Conservation (phyloP, 2,113 vertebrate species). For the Corythaeola cristata region DNA sequence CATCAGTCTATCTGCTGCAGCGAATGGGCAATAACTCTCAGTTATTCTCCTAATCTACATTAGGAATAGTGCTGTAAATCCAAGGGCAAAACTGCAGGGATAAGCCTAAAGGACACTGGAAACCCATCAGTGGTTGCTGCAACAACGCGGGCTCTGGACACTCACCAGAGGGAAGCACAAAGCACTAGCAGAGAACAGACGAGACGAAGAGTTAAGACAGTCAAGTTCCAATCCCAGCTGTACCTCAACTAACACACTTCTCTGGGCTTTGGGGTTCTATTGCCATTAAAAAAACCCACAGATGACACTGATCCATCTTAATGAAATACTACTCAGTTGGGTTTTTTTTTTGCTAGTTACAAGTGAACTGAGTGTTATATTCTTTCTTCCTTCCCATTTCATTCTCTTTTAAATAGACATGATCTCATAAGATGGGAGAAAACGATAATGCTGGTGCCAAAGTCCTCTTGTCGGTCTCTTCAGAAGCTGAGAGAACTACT, state of each 20-base stretch:
- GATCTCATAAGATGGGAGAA: neutral
- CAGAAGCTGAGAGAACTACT: neutral
- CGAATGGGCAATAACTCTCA: neutral
- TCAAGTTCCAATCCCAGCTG: neutral
- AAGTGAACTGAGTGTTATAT: neutral
- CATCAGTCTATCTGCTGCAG: neutral
- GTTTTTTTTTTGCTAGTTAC: neutral
- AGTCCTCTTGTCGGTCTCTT: neutral
- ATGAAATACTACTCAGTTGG: neutral
- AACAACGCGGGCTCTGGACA: neutral
- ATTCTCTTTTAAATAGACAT: neutral
- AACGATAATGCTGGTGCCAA: neutral
- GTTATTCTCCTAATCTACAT: fast-evolving
- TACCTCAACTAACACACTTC: neutral
- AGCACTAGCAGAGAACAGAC: neutral
- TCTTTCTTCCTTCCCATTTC: neutral
- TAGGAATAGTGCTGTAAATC: neutral
- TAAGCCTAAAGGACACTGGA: neutral
- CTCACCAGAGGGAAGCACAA: neutral
- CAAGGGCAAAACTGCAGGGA: neutral
- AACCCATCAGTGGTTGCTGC: neutral
- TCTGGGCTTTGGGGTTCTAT: neutral
- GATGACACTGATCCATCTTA: neutral
- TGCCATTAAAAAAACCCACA: neutral
- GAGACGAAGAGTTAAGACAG: neutral